Percentiles rank a stretch among this genome's conserved stretches.
Evolutionary conservation across 2,113 vertebrate species (phyloP).

Genomic region (Otis tarda): DNA sequence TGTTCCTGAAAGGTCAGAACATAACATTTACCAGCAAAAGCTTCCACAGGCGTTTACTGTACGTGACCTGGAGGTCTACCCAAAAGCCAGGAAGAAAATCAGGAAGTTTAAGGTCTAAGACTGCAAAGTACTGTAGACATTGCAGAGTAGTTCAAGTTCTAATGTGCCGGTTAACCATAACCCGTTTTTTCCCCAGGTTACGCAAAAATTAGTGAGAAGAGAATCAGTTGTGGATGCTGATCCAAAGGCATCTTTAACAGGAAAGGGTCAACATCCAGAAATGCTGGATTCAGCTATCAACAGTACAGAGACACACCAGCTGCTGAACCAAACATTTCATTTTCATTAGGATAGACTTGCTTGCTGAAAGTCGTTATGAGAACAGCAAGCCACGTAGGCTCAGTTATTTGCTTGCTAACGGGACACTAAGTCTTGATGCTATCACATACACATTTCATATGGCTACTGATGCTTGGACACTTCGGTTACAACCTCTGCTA

Average conservation of each 20-base stretch:
- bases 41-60: background rate
- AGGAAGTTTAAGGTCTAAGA: background rate
- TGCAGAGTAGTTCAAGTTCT: background rate
- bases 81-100: background rate
- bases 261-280: background rate
- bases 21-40: background rate
- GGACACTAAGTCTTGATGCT: background rate
- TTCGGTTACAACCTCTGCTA: background rate
- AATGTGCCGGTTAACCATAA: background rate
- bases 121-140: background rate
- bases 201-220: background rate
- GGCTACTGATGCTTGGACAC: background rate
- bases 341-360: background rate
- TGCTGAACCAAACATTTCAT: background rate
- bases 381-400: background rate
- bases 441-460: background rate
- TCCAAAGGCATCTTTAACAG: background rate
- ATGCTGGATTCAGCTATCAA: background rate
- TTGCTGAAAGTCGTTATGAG: background rate
- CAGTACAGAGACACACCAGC: background rate
- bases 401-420: background rate
- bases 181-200: background rate
- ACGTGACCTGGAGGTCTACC: background rate
- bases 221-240: background rate
- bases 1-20: conserved; percentile 19